These are phyloP conservation scores for Neosalanx taihuensis DNA, from an alignment of 2,797 vertebrate species.

Conservation along the genomic window DNA sequence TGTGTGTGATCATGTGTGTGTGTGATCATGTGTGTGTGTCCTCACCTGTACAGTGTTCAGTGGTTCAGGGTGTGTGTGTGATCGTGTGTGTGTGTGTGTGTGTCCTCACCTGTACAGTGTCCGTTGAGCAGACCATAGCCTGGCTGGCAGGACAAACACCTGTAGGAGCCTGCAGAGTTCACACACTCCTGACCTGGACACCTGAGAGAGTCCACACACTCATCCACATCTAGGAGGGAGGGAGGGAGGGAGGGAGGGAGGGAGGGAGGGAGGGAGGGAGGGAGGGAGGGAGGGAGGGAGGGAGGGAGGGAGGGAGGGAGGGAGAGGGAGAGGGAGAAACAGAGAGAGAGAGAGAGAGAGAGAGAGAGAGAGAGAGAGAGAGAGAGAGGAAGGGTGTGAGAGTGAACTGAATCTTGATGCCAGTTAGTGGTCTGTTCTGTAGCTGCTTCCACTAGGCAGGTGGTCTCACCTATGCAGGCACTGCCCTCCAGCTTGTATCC, in stretches of 20 bases:
- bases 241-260: neutral
- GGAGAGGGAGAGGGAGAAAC: neutral
- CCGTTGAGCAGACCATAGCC: slow-evolving; percentile 70
- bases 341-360: neutral
- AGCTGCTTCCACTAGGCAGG: too few relatives aligned
- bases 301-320: neutral
- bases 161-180: slow-evolving; percentile 74
- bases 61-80: too few relatives aligned
- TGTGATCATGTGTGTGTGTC: too few relatives aligned
- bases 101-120: slow-evolving; percentile 54
- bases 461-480: slow-evolving; percentile 70
- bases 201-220: slow-evolving; percentile 71
- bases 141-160: slow-evolving; percentile 69
- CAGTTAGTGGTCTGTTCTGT: too few relatives aligned
- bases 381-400: neutral
- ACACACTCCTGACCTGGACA: slow-evolving; percentile 71
- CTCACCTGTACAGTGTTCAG: too few relatives aligned
- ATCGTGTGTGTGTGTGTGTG: neutral
- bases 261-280: slow-evolving; percentile 23
- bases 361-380: neutral
- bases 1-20: too few relatives aligned
- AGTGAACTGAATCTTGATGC: neutral
- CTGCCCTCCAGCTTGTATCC: slow-evolving; percentile 76
- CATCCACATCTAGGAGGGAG: slow-evolving; percentile 66
- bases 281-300: neutral